A percentile compares a stretch with the other conserved stretches of the same genome.
phyloP scores from a whole-genome alignment of 2,113 vertebrate genomes.

The Rhea americana region DNA sequence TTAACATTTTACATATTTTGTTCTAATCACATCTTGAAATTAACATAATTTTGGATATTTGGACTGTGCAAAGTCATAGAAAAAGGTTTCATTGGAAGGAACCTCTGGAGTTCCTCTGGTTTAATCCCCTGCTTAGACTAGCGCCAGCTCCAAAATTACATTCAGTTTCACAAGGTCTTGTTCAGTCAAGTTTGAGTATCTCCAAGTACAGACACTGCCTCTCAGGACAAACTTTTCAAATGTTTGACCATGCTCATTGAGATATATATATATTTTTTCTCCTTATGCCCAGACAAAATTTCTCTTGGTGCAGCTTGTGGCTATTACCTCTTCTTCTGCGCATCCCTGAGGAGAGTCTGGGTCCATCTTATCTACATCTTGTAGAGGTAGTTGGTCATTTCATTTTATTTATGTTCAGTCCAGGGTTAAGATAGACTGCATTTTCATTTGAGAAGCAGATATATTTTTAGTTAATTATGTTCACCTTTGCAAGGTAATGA shows the following conservation, averaged over 20 bases:
- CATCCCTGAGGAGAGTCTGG: neutral
- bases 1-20: neutral
- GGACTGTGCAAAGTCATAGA: neutral
- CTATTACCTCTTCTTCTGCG: neutral
- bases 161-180: neutral
- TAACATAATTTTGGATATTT: neutral
- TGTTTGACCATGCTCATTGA: neutral
- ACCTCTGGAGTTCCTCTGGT: neutral
- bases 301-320: neutral
- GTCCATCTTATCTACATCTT: neutral
- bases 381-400: neutral
- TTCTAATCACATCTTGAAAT: neutral
- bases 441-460: neutral
- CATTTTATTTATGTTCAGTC: neutral
- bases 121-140: neutral
- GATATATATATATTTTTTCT: neutral
- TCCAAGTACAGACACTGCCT: neutral
- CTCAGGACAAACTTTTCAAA: neutral
- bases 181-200: neutral
- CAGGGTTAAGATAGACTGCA: neutral
- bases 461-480: neutral
- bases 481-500: neutral
- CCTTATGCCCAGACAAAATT: neutral
- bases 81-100: neutral
- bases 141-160: slow-evolving; percentile 13